Percentiles rank a stretch among this genome's conserved stretches.
Conservation (phyloP, 2,888 invertebrate genomes). For the Hypolimnas misippus region DNA sequence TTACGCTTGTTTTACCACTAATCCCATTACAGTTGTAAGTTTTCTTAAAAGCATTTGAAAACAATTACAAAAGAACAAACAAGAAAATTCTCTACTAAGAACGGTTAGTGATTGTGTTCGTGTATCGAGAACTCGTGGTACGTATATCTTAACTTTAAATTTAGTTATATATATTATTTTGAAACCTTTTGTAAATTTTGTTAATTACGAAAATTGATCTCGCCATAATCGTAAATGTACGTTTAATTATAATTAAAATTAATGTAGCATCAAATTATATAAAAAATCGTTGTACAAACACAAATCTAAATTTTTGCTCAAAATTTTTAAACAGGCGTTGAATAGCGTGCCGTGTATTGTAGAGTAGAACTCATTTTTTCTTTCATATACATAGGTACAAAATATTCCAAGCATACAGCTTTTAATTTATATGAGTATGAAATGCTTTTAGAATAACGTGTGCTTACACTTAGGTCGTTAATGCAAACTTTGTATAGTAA, state of each 20-base stretch:
- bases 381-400: slow-evolving; percentile 1
- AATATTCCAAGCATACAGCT: slow-evolving; percentile 13
- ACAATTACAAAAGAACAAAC: slow-evolving; percentile 24
- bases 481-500: slow-evolving; percentile 65
- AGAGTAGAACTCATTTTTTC: background rate
- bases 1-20: slow-evolving; percentile 13
- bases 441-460: slow-evolving; percentile 69
- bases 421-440: slow-evolving; percentile 50
- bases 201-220: too few relatives aligned
- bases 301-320: slow-evolving; percentile 20
- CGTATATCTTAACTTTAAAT: background rate
- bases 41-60: slow-evolving; percentile 27
- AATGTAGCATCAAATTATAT: background rate
- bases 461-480: slow-evolving; percentile 69
- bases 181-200: too few relatives aligned
- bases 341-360: background rate
- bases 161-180: too few relatives aligned
- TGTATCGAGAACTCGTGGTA: background rate
- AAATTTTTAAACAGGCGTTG: slow-evolving; percentile 9
- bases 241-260: background rate
- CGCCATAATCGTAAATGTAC: background rate
- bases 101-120: background rate
- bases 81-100: slow-evolving; percentile 4
- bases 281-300: background rate
- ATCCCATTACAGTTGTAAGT: slow-evolving; percentile 27